Base-by-base conservation (phyloP, 2,888 invertebrate species). In the Onchidella celtica region DNA sequence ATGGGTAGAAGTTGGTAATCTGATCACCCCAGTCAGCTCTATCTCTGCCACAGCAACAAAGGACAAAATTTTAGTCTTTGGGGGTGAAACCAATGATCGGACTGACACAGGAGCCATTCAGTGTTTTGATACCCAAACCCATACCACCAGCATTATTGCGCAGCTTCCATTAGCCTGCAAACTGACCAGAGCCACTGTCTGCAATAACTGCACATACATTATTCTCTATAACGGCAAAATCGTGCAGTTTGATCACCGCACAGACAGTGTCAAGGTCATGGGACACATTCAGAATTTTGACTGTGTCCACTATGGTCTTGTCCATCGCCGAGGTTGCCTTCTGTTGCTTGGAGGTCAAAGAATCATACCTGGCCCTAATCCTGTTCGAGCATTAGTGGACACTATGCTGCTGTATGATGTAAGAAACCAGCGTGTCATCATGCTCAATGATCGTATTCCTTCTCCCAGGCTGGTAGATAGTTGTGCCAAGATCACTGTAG, bases 171-270 rank as follows among this genome's bases (percentile, higher is more conserved):
- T 89, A 57, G 88, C 88, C 38, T 90, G 90, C 81, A 90, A 90
- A 81, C 84, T 90, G 14, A 89, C 89, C 0, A 86, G 88, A 34
- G 87, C 90, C 9, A 87, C 89, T 24, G 87, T 88, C 3, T 88
- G 88, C 55, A 89, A 89, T 38, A 85, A 85, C 55, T 80, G 88
- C 69, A 87, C 88, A 38, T 90, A 88, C 73, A 88, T 90, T 17
- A 88, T 90, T 55, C 87, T 89, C 70, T 90, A 88, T 81, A 89
- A 89, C 74, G 90, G 90, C 1, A 88, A 89, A 78, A 86, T 90
- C 38, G 86, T 89, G 0, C 88, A 88, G 78, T 90, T 88, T 76
- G 83, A 83, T 21, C 81, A 81, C 55, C 76, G 81, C 21, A 72
- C 76, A 2, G 76, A 76, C 24, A 47, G n/a, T 47, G 82, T 82